These are phyloP conservation scores for Orcinus orca DNA, from an alignment of 2,113 vertebrate species.

Conservation along the genomic window DNA sequence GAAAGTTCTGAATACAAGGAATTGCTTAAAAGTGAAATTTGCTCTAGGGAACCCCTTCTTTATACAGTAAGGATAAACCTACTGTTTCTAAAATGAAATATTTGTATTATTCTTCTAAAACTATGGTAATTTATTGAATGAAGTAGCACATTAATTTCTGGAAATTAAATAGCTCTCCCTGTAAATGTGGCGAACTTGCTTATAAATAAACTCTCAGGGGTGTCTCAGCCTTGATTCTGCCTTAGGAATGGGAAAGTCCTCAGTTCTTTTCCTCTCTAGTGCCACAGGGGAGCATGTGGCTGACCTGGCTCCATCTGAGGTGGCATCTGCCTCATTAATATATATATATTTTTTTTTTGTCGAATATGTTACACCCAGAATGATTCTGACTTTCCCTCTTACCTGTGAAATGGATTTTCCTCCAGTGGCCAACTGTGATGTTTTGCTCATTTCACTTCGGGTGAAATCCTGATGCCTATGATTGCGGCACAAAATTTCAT, in stretches of 20 bases:
- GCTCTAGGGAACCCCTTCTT: not conserved
- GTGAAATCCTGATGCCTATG: not conserved
- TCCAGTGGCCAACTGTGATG: not conserved
- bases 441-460: not conserved
- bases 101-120: slow-evolving; percentile 34
- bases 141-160: not conserved
- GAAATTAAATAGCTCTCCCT: slow-evolving; percentile 1
- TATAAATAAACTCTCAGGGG: not conserved
- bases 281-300: not conserved
- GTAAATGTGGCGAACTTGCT: not conserved
- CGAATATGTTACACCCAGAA: not conserved
- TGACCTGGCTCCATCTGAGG: not conserved
- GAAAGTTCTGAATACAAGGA: not conserved
- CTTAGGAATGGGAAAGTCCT: not conserved
- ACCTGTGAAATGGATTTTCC: not conserved
- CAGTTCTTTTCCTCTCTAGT: not conserved
- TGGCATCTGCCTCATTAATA: not conserved
- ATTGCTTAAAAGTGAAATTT: not conserved
- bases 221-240: not conserved
- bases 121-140: not conserved
- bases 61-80: not conserved
- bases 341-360: not conserved
- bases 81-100: not conserved
- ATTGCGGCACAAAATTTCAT: not conserved
- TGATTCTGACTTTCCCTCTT: not conserved